Evolutionary conservation across 2,888 invertebrate genomes (phyloP).

Genomic region (Ochropleura leucogaster): DNA sequence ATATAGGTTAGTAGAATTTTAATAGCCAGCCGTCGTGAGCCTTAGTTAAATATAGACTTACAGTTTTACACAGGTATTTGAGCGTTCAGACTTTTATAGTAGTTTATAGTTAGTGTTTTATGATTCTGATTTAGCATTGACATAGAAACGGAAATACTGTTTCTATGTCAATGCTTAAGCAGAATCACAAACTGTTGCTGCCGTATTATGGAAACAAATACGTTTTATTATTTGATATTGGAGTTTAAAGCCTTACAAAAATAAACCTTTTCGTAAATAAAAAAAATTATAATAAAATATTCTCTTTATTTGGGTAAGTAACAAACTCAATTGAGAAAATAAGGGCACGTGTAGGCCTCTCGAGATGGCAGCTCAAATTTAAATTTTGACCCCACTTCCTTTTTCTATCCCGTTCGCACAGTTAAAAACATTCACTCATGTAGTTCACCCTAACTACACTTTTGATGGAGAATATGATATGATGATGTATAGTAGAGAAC

Average conservation of each 20-base stretch:
- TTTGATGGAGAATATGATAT: background rate
- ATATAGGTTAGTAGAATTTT: constrained; percentile 13
- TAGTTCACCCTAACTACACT: too few species aligned
- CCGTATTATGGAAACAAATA: background rate
- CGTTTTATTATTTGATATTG: background rate
- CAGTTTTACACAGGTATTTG: background rate
- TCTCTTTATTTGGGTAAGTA: background rate
- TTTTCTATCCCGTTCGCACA: background rate
- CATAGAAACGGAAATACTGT: too few species aligned
- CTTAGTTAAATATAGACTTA: constrained; percentile 9
- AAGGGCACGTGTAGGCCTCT: background rate
- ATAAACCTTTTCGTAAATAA: background rate
- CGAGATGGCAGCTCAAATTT: background rate
- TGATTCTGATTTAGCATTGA: background rate
- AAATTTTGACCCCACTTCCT: too few species aligned
- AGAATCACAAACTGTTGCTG: background rate
- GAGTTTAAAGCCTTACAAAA: background rate
- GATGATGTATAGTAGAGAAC: too few species aligned
- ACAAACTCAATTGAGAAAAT: background rate
- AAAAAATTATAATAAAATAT: background rate
- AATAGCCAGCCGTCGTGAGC: background rate
- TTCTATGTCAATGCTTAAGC: too few species aligned
- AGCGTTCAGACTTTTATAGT: constrained; percentile 3
- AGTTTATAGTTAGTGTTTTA: background rate
- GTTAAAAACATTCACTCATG: background rate